Conservation (phyloP, 2,888 invertebrate species). For the Nomada goodeniana region DNA sequence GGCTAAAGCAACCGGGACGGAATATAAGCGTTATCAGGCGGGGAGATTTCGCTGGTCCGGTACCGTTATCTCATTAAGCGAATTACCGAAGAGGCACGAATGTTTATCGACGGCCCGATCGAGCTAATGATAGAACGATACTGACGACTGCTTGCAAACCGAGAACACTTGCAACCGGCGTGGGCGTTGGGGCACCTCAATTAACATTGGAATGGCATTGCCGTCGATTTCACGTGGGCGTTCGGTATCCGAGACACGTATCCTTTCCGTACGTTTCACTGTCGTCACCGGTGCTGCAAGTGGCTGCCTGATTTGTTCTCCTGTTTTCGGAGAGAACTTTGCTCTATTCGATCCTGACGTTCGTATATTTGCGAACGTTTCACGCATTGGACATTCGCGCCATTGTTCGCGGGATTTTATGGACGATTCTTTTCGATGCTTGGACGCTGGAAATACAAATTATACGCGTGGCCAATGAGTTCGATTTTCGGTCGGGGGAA, state of each 20-base stretch:
- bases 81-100: slow-evolving; percentile 59
- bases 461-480: no score
- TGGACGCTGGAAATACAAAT: no score
- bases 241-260: slow-evolving; percentile 67
- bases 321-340: slow-evolving; percentile 2
- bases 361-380: background rate
- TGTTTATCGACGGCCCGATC: slow-evolving; percentile 64
- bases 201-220: slow-evolving; percentile 77
- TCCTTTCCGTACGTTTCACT: slow-evolving; percentile 69
- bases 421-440: no score
- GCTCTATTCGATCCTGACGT: slow-evolving; percentile 18
- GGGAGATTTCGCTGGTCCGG: slow-evolving; percentile 35
- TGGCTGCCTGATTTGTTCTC: slow-evolving; percentile 53
- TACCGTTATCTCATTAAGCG: slow-evolving; percentile 63
- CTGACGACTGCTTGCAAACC: slow-evolving; percentile 55
- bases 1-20: slow-evolving; percentile 8
- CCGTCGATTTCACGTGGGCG: slow-evolving; percentile 69
- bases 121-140: slow-evolving; percentile 67
- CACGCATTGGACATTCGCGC: background rate
- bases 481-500: no score
- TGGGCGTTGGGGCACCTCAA: slow-evolving; percentile 73
- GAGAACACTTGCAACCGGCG: slow-evolving; percentile 53
- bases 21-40: slow-evolving; percentile 43
- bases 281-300: slow-evolving; percentile 65
- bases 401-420: background rate